Percentiles rank a stretch among this genome's conserved stretches.
Evolutionary conservation across 2,888 invertebrate species (phyloP).

Genomic region (Ophion costatus): DNA sequence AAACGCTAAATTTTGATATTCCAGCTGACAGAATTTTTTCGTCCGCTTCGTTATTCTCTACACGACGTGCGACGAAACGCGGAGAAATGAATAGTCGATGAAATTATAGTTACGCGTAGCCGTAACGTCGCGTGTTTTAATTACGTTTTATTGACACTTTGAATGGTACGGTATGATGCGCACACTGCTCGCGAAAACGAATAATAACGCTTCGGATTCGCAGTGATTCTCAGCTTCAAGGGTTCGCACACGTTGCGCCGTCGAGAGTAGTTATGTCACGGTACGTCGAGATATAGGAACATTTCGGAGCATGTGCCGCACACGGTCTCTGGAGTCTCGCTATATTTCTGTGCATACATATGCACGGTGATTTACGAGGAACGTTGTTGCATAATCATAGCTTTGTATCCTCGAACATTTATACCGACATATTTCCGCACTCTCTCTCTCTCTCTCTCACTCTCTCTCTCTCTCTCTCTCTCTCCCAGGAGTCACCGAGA

Average conservation of each 20-base stretch:
- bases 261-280: conserved; percentile 2
- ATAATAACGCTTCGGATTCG: background rate
- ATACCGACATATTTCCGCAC: conserved; percentile 27
- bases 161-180: background rate
- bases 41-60: background rate
- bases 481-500: no score
- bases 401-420: conserved; percentile 52
- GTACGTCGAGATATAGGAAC: conserved; percentile 21
- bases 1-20: background rate
- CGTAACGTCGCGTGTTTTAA: background rate
- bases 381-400: conserved; percentile 59
- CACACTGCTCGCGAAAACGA: background rate
- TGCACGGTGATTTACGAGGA: conserved; percentile 38
- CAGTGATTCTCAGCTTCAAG: conserved; percentile 55
- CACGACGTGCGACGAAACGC: background rate
- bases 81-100: background rate
- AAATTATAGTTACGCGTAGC: background rate
- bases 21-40: background rate
- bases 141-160: conserved; percentile 46
- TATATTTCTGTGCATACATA: conserved; percentile 13
- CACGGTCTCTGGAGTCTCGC: conserved; percentile 17
- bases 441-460: background rate
- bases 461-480: background rate
- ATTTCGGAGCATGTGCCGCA: conserved; percentile 37
- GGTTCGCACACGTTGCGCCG: conserved; percentile 56